phyloP scores from a whole-genome alignment of 1,140 invertebrate genomes.

The Neodiprion lecontei region DNA sequence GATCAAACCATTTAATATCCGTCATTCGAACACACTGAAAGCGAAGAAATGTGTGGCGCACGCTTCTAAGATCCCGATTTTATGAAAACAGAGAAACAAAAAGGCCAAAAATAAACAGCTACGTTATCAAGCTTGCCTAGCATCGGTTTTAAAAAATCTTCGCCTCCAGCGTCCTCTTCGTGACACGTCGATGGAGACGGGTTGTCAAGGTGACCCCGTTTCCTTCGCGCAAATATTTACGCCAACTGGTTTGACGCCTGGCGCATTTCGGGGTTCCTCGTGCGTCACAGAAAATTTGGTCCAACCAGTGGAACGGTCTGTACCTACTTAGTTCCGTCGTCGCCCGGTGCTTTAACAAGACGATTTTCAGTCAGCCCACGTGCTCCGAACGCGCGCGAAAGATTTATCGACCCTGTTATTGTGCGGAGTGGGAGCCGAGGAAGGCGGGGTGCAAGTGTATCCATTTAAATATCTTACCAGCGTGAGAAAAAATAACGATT shows the following conservation, averaged over 20 bases:
- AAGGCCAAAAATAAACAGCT: too few species aligned
- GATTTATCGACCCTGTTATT: not conserved
- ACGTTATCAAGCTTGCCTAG: too few species aligned
- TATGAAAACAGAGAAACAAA: too few species aligned
- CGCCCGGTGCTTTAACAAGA: not conserved
- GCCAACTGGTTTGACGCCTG: not conserved
- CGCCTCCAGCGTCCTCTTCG: not conserved
- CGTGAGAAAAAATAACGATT: too few species aligned
- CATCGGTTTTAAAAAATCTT: too few species aligned
- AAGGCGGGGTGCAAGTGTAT: not conserved
- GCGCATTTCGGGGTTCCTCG: not conserved
- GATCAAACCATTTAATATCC: too few species aligned
- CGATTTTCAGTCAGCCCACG: slow-evolving; percentile 1
- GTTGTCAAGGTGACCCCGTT: not conserved
- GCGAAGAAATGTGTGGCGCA: too few species aligned
- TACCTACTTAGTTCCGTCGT: slow-evolving; percentile 4
- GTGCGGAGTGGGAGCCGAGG: not conserved
- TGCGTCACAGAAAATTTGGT: not conserved
- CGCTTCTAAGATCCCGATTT: too few species aligned
- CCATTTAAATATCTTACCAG: not conserved
- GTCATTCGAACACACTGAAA: too few species aligned
- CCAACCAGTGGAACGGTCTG: not conserved
- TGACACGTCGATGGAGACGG: slow-evolving; percentile 3
- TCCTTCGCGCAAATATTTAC: not conserved
- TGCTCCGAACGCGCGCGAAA: not conserved